phyloP scores from a whole-genome alignment of 2,888 invertebrate genomes.

The Cecidostiba fungosa region DNA sequence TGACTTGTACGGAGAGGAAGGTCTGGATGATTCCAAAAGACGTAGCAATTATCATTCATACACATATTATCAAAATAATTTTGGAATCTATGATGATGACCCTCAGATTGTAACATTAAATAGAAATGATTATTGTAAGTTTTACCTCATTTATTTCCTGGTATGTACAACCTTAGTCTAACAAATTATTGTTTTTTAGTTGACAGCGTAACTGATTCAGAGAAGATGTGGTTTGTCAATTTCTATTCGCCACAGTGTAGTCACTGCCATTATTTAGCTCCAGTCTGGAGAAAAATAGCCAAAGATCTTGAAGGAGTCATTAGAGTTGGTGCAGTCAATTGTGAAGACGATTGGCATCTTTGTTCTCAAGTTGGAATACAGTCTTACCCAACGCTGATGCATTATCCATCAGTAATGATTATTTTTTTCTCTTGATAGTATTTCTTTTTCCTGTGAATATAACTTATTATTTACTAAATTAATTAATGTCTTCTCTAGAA shows the following conservation, averaged over 20 bases:
- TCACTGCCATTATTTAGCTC: conserved; percentile 91
- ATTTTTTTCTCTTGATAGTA: background rate
- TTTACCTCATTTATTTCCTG: conserved; percentile 10
- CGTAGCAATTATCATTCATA: conserved; percentile 89
- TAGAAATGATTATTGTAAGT: conserved; percentile 88
- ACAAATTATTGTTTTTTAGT: conserved; percentile 73
- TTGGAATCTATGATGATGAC: conserved; percentile 94
- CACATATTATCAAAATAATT: conserved; percentile 89
- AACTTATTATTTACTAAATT: background rate
- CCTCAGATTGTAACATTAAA: conserved; percentile 89
- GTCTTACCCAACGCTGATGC: conserved; percentile 89
- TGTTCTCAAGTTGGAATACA: conserved; percentile 88
- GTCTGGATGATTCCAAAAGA: conserved; percentile 83
- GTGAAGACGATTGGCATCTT: conserved; percentile 90
- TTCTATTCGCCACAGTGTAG: conserved; percentile 94
- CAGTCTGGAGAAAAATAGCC: conserved; percentile 91
- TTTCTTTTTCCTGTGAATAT: conserved; percentile 11
- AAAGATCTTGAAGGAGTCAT: conserved; percentile 88
- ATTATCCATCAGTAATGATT: conserved; percentile 83
- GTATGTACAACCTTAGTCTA: conserved; percentile 3
- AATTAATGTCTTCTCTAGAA: conserved; percentile 65
- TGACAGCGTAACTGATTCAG: conserved; percentile 81
- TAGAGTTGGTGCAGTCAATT: conserved; percentile 92
- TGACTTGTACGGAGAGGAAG: conserved; percentile 89
- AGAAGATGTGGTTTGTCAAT: conserved; percentile 91